Percentiles rank a stretch among this genome's conserved stretches.
Evolutionary conservation across 2,888 invertebrate genomes (phyloP).

Genomic region (Busseola fusca): DNA sequence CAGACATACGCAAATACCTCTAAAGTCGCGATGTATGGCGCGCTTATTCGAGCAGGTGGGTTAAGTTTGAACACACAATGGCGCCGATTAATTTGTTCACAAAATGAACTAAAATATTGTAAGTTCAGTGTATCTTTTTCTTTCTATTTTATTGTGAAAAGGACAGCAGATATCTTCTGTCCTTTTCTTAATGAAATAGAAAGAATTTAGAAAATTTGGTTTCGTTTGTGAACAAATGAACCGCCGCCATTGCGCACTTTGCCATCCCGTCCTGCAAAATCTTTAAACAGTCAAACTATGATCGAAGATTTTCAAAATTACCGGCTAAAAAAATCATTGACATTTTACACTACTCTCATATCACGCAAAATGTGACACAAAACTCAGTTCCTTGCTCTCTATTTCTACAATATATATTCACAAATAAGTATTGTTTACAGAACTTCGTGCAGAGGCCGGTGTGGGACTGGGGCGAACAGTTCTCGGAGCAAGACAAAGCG

Average conservation of each 20-base stretch:
- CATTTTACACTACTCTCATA: not conserved
- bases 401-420: not conserved
- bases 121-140: too few species aligned
- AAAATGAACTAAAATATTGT: too few species aligned
- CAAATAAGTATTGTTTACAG: conserved; percentile 61
- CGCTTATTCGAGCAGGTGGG: not conserved
- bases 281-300: not conserved
- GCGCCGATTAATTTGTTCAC: too few species aligned
- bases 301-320: not conserved
- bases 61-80: not conserved
- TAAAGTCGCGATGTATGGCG: not conserved
- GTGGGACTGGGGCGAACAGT: conserved; percentile 98
- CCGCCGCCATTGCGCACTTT: not conserved
- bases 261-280: not conserved
- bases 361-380: not conserved
- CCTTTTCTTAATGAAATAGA: too few species aligned
- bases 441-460: conserved; percentile 92
- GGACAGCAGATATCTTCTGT: too few species aligned
- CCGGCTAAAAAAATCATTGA: not conserved
- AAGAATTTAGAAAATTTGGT: too few species aligned
- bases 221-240: too few species aligned
- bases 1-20: not conserved
- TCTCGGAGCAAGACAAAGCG: conserved; percentile 93
- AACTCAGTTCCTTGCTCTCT: not conserved
- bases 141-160: too few species aligned